Evolutionary conservation across 2,797 vertebrate species (phyloP).

Genomic region (Discoglossus pictus): DNA sequence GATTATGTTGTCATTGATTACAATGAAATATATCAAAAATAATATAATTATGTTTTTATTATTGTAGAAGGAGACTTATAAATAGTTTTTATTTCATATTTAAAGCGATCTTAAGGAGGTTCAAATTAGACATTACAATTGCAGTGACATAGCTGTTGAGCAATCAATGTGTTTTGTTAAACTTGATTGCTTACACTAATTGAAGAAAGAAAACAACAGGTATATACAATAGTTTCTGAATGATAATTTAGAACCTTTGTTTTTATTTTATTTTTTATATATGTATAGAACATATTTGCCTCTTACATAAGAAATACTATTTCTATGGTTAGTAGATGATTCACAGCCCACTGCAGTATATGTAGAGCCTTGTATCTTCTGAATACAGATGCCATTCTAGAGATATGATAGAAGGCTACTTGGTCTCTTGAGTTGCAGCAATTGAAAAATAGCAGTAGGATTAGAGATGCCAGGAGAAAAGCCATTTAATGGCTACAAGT

Average conservation of each 20-base stretch:
- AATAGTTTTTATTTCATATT: background rate
- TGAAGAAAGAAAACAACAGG: background rate
- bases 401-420: too few relatives aligned
- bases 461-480: too few relatives aligned
- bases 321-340: too few relatives aligned
- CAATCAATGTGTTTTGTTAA: constrained; percentile 9
- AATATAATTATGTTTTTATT: too few relatives aligned
- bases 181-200: background rate
- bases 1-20: background rate
- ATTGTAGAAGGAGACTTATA: too few relatives aligned
- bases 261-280: background rate
- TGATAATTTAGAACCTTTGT: background rate
- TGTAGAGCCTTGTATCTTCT: too few relatives aligned
- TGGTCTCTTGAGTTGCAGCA: too few relatives aligned
- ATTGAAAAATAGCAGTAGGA: too few relatives aligned
- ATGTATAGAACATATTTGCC: background rate
- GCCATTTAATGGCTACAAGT: too few relatives aligned
- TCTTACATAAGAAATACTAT: background rate
- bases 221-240: background rate
- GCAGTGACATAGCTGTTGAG: background rate
- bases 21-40: background rate
- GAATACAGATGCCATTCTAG: too few relatives aligned
- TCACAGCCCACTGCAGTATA: too few relatives aligned
- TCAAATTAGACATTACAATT: background rate
- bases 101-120: background rate